Evolutionary conservation across 2,888 invertebrate genomes (phyloP), one percentile per base, ranked within the genome.

Genomic region (Amiota mariae): DNA sequence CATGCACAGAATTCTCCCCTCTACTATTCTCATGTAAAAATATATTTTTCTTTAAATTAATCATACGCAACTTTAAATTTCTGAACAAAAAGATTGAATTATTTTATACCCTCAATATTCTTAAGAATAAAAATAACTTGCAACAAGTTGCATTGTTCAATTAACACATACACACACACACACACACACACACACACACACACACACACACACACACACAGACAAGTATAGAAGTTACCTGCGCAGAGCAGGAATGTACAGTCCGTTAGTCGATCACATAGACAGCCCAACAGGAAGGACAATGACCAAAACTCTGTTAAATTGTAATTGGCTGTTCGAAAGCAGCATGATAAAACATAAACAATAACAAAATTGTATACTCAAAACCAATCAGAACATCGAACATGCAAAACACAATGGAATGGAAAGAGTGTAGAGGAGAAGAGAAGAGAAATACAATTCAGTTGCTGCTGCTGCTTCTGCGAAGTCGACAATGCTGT

Each of bases 141-240:
- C 71, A 67, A 47, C 48, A 51, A 71, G 74, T 71, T 71, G 77
- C 2, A 47, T 24, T 24, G 24, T 24, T 24, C 51, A 51, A 51
- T n/a, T 13, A 51, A 74, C 75, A 73, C 73, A 78, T 75, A 70
- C 74, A 73, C 67, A 49, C 12, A 10, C 24, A 67, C 70, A 73
- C 77, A 79, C 77, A 78, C 71, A 74, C 75, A 74, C 73, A 80
- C 77, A 71, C 74, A 73, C 66, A 49, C 12, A 10, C 20, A 67
- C 70, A 73, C 77, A 79, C 77, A 77, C 70, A 13, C 13, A 57
- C 71, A 24, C 24, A 24, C 24, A 24, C 3, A 3, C 24, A 24
- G 9, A 61, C 61, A 57, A 18, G 61, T 61, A 2, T 6, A 4
- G 57, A 20, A 57, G 10, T 15, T 15, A 15, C 15, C 24, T 47